Base-by-base conservation (phyloP, 2,797 vertebrate species). In the Syngnathus acus region DNA sequence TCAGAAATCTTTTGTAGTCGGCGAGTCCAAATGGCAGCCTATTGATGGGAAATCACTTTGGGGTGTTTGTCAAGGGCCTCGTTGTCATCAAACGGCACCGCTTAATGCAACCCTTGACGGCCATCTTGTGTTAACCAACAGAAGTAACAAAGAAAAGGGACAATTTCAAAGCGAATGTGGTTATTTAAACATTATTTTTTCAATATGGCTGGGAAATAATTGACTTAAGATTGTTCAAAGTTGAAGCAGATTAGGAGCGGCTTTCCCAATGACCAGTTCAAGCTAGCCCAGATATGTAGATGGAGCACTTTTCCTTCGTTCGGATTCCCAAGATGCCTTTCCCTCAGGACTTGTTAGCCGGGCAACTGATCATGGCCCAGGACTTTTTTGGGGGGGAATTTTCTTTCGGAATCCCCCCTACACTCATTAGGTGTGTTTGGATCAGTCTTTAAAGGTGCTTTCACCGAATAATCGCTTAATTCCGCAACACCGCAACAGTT, bases 11-110 rank as follows among this genome's bases (percentile, higher is more conserved):
- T 85, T 78, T 84, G 76, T 85, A 74, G 62, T 76, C 76, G 38
- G 8, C 73, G 57, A 76, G 79, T 72, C 65, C 73, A 80, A 80
- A 85, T 66, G 75, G 53, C 77, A 71, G 74, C 67, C 65, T 75
- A 66, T 71, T 76, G 79, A 83, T 78, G 77, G 71, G 81, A 79
- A 87, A 84, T 88, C 82, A 82, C 75, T 75, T 68, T 1, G 66
- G 71, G 62, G 62, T 65, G n/a, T 82, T 69, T 78, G 75, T 75
- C 39, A 66, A 78, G 76, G 60, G 68, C 37, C 64, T 66, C 45
- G 2, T 26, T 63, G 61, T 66, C 79, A 74, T 62, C 74, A 81
- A 68, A 47, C 6, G 71, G 71, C 43, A 19, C 53, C 38, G 63
- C 67, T 71, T 81, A 84, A 79, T 45, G 67, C 65, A 51, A 54